Base-by-base conservation (phyloP, 2,888 invertebrate species). In the Drosophila mettleri region DNA sequence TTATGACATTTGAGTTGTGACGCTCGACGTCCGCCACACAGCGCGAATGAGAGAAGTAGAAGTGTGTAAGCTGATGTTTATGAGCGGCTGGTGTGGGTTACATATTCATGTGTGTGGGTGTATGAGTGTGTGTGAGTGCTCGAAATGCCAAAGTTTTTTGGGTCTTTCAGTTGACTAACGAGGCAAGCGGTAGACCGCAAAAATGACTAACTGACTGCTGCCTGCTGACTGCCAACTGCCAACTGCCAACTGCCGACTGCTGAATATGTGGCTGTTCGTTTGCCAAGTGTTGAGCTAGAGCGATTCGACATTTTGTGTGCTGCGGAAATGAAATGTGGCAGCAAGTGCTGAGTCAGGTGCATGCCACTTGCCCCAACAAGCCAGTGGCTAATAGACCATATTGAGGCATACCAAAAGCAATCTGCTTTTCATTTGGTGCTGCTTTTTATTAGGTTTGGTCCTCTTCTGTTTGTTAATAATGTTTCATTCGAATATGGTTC, bases 111-210 rank as follows among this genome's bases (percentile, higher is more conserved):
- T 14, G 27, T 24, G 5, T 20, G 18, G 4, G 10, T 31, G 14
- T 41, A 9, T 18, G n/a, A 1, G 22, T 46, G 22, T 33, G 46
- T 31, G 33, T 51, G n/a, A 31, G 33, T 36, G n/a, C 48, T 33
- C 31, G 3, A 22, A 46, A 34, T 46, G 46, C 36, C 41, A 55
- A 54, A 65, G 38, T 57, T 64, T 65, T 60, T 49, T 52, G 77
- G 38, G 41, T 51, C 58, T 64, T 58, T 71, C 59, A 62, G 62
- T 63, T 76, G 58, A 63, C 68, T 74, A 78, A 74, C 67, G 55
- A 71, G 62, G 34, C 43, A 70, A 62, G 71, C 57, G 67, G 80
- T 71, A 75, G 60, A 64, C 69, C 81, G 36, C 73, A 80, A 65
- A 80, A 80, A 70, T 70, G 78, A 58, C 85, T 57, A 80, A 58